These are phyloP conservation scores for Drosophila teissieri DNA, from an alignment of 1,140 invertebrate species.

Conservation along the genomic window DNA sequence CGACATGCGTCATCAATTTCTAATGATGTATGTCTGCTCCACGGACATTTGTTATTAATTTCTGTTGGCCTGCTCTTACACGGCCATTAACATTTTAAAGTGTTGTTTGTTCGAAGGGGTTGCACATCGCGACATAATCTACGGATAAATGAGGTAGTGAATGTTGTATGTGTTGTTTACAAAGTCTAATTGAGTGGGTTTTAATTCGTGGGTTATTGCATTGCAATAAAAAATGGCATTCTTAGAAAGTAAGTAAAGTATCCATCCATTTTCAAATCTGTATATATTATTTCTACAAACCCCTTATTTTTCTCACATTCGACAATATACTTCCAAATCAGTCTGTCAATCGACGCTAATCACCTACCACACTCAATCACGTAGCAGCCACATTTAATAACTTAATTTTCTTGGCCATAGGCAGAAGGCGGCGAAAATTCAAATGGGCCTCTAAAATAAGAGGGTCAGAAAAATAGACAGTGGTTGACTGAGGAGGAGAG, in stretches of 20 bases:
- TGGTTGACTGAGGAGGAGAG: constrained; percentile 1
- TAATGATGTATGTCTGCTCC: constrained; percentile 78
- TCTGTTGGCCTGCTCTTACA: constrained; percentile 47
- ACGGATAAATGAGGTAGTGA: constrained; percentile 4
- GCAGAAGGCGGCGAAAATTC: constrained; percentile 54
- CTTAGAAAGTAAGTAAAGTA: too few relatives aligned
- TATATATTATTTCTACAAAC: neutral
- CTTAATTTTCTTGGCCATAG: constrained; percentile 70
- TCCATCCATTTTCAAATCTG: too few relatives aligned
- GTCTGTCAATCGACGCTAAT: constrained; percentile 62
- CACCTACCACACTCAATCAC: constrained; percentile 29
- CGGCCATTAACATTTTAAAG: constrained; percentile 52
- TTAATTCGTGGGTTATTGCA: neutral
- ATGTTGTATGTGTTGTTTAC: constrained; percentile 1
- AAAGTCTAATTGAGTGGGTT: constrained; percentile 11
- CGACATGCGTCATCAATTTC: constrained; percentile 83
- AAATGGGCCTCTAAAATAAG: constrained; percentile 33
- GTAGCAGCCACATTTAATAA: constrained; percentile 60
- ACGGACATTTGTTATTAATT: constrained; percentile 73
- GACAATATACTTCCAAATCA: constrained; percentile 29
- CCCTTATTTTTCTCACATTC: constrained; percentile 23
- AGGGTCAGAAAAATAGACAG: constrained; percentile 17
- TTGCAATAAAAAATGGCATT: too few relatives aligned
- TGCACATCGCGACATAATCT: constrained; percentile 10
- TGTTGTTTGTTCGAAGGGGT: constrained; percentile 30